These are phyloP conservation scores for Erinaceus europaeus DNA, from an alignment of 2,113 vertebrate genomes.

Conservation along the genomic window DNA sequence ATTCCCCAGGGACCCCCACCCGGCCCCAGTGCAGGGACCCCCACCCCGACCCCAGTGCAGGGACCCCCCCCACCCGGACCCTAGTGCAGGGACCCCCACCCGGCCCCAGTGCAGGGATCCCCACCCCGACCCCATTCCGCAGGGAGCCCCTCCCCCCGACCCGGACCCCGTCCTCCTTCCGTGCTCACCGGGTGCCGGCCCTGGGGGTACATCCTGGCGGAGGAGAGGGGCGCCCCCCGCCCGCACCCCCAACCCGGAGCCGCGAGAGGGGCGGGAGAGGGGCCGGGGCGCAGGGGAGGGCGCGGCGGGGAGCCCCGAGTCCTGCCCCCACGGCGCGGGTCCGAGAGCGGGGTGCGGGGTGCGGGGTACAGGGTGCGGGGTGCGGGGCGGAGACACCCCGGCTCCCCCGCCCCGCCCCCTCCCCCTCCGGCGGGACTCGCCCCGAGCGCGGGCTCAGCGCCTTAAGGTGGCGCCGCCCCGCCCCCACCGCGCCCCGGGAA, in stretches of 20 bases:
- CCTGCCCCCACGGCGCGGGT: background rate
- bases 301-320: background rate
- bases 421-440: conserved; percentile 68
- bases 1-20: too few species aligned
- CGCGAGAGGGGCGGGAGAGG: background rate
- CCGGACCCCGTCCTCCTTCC: too few species aligned
- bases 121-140: too few species aligned
- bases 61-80: too few species aligned
- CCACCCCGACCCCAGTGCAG: too few species aligned
- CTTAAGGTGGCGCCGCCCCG: conserved; percentile 76
- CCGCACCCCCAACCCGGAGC: too few species aligned
- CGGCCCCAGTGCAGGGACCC: too few species aligned
- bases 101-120: too few species aligned
- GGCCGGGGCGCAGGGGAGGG: background rate
- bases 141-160: background rate
- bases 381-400: conserved; percentile 35
- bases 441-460: conserved; percentile 53
- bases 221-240: background rate
- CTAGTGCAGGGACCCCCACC: too few species aligned
- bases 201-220: conserved; percentile 77
- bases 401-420: conserved; percentile 37
- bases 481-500: background rate
- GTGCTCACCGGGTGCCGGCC: conserved; percentile 78
- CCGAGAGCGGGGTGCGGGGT: background rate
- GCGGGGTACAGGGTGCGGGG: conserved; percentile 41